phyloP scores from a whole-genome alignment of 2,797 vertebrate species.

The Diplodus puntazzo region DNA sequence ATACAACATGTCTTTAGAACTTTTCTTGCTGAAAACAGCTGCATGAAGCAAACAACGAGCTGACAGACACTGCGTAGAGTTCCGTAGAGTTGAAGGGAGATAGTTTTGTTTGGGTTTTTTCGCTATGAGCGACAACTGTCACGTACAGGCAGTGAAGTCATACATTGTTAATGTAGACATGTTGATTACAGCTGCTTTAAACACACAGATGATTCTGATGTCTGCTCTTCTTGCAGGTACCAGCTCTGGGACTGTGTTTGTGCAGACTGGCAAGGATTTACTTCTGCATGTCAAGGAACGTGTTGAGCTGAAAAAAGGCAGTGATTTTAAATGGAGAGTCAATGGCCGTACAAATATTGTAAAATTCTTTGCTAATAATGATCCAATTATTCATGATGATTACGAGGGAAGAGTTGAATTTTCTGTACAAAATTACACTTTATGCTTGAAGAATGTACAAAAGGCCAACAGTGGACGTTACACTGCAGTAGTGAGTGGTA shows the following conservation, averaged over 20 bases:
- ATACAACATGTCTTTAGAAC: too few species aligned
- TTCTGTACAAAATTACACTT: neutral
- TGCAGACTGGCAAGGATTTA: slow-evolving; percentile 28
- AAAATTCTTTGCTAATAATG: rapidly evolving
- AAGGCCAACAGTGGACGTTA: neutral
- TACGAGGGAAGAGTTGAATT: neutral
- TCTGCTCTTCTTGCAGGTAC: slow-evolving; percentile 25
- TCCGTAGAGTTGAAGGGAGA: too few species aligned
- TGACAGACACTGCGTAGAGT: too few species aligned
- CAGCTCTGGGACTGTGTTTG: slow-evolving; percentile 11
- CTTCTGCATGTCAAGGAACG: neutral
- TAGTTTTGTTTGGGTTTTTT: too few species aligned
- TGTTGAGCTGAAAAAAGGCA: rapidly evolving
- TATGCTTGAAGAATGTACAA: slow-evolving; percentile 36
- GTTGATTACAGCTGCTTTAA: neutral
- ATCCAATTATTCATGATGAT: rapidly evolving
- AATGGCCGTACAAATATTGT: neutral
- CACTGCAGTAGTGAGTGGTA: rapidly evolving
- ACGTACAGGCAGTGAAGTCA: neutral
- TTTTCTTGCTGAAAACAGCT: too few species aligned
- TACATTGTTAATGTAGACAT: neutral
- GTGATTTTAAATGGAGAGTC: slow-evolving; percentile 1
- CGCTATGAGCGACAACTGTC: too few species aligned
- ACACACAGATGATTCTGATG: neutral
- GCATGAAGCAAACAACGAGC: too few species aligned